Base-by-base conservation (phyloP, 2,888 invertebrate genomes). In the Diarsia mendica region DNA sequence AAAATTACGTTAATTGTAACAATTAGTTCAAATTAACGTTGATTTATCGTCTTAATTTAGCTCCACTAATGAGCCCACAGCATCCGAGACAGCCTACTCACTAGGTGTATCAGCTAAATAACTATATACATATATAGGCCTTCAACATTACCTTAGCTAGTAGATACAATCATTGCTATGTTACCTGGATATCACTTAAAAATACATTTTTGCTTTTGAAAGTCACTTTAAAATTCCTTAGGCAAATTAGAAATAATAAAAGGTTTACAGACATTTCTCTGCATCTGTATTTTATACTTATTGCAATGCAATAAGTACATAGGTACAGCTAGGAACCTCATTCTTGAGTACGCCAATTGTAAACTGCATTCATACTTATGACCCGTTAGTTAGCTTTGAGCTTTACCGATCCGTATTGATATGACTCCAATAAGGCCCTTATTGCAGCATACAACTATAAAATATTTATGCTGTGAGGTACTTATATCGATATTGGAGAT, bases 381-480 rank as follows among this genome's bases (percentile, higher is more conserved):
- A 51, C 33, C 67, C 33, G 67, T 60, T 60, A 67, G 10, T 51
- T 18, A 33, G 8, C 51, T 61, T 69, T 39, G 20, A 76, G 46
- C 51, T 76, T 48, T 9, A 6, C 51, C 20, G 51, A 53, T 53
- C 44, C 49, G 6, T 39, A 39, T 23, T 61, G 13, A 39, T 77
- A 46, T 61, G 39, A 77, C 33, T 75, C 3, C 67, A 77, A 61
- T 15, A 66, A 48, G 13, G 23, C 60, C 51, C 15, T 13, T 20
- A 51, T 3, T 63, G 11, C 18, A 20, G 67, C 10, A 23, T 39
- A 69, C 11, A 13, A 11, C 39, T 28, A 63, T 77, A 20, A 68
- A n/a, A 77, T 76, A 67, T 61, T 53, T 76, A 39, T 0, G n/a
- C 10, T 18, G 8, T 15, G 44, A 44, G 5, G 61, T 60, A 23